Evolutionary conservation across 2,888 invertebrate genomes (phyloP).

Genomic region (Diarsia dahlii): DNA sequence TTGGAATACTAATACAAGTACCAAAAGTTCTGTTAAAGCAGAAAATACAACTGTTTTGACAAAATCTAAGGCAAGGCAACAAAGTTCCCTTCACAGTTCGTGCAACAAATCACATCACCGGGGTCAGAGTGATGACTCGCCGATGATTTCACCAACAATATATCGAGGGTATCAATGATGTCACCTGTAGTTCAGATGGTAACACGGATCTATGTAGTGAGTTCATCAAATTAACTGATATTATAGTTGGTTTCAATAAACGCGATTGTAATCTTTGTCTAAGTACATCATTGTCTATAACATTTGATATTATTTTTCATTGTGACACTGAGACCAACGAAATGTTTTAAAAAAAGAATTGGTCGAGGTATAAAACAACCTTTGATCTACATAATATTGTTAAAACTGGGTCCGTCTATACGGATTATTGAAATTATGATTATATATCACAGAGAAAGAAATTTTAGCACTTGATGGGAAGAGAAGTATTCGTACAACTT

Average conservation of each 20-base stretch:
- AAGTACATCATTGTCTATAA: not conserved
- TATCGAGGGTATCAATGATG: slow-evolving; percentile 17
- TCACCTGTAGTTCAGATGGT: slow-evolving; percentile 9
- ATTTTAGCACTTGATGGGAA: not conserved
- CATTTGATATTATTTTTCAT: not conserved
- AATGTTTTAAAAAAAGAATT: not conserved
- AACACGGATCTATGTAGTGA: not conserved
- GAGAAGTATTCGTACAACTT: not conserved
- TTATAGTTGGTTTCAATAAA: not conserved
- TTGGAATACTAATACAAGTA: too few relatives aligned
- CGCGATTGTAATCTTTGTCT: not conserved
- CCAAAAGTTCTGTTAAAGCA: not conserved
- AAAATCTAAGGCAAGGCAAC: not conserved
- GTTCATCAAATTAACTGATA: slow-evolving; percentile 24
- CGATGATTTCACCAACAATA: slow-evolving; percentile 18
- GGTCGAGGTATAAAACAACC: not conserved
- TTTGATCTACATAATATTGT: not conserved
- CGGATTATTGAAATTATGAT: too few relatives aligned
- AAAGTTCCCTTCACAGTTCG: not conserved
- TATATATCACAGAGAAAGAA: not conserved
- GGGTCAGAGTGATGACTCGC: too few relatives aligned
- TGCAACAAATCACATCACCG: not conserved
- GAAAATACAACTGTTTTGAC: not conserved
- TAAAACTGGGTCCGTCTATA: too few relatives aligned
- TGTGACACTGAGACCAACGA: not conserved